Evolutionary conservation across 2,113 vertebrate species (phyloP).

Genomic region (Aspidoscelis tigris): DNA sequence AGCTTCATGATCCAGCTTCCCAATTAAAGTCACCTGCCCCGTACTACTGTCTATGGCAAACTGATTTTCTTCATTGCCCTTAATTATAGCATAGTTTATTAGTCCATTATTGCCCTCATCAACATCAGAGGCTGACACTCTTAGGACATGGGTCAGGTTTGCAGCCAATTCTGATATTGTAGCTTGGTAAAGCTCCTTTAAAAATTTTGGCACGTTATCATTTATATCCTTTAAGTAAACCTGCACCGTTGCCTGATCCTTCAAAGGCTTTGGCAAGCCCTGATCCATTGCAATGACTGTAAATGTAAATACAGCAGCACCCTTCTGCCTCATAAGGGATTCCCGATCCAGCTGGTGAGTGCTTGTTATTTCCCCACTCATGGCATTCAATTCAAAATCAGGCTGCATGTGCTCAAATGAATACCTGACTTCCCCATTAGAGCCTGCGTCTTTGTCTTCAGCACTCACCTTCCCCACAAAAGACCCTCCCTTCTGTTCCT

Average conservation of each 20-base stretch:
- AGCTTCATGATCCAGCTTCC: slow-evolving; percentile 91
- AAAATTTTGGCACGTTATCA: slow-evolving; percentile 94
- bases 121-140: slow-evolving; percentile 94
- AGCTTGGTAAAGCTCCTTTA: slow-evolving; percentile 96
- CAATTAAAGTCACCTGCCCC: slow-evolving; percentile 92
- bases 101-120: slow-evolving; percentile 93
- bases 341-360: slow-evolving; percentile 92
- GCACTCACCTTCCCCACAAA: slow-evolving; percentile 88
- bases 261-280: slow-evolving; percentile 93
- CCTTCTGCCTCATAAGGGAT: slow-evolving; percentile 89
- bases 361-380: slow-evolving; percentile 89
- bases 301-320: slow-evolving; percentile 91
- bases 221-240: slow-evolving; percentile 96
- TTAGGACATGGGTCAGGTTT: slow-evolving; percentile 90
- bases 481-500: slow-evolving; percentile 89
- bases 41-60: slow-evolving; percentile 87
- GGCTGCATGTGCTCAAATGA: slow-evolving; percentile 88
- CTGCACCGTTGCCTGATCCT: slow-evolving; percentile 94
- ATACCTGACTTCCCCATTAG: slow-evolving; percentile 92
- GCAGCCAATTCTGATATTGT: slow-evolving; percentile 91
- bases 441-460: slow-evolving; percentile 92
- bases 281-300: slow-evolving; percentile 89
- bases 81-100: slow-evolving; percentile 85
- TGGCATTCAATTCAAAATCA: slow-evolving; percentile 90
- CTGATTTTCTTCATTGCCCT: slow-evolving; percentile 91